Percentiles rank a stretch among this genome's conserved stretches.
Evolutionary conservation across 2,113 vertebrate species (phyloP).

Genomic region (Actinemys pallida): DNA sequence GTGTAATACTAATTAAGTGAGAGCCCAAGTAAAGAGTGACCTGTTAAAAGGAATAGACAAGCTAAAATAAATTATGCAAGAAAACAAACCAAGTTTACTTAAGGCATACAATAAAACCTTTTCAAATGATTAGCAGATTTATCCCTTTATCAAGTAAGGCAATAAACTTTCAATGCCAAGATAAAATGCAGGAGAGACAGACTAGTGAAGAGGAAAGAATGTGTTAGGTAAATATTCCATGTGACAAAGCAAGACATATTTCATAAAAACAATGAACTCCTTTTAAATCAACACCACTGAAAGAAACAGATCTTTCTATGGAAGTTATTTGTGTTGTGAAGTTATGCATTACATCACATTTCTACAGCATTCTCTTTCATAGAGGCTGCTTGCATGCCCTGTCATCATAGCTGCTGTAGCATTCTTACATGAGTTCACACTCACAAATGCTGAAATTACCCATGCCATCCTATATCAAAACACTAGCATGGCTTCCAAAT

Average conservation of each 20-base stretch:
- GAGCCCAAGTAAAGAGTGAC: constrained; percentile 53
- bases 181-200: constrained; percentile 42
- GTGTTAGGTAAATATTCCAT: constrained; percentile 44
- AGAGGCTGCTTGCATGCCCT: not conserved
- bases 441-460: constrained; percentile 26
- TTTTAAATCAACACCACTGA: constrained; percentile 34
- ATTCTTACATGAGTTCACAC: not conserved
- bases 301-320: not conserved
- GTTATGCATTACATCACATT: constrained; percentile 46
- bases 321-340: constrained; percentile 39
- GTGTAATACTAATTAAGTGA: constrained; percentile 53
- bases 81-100: constrained; percentile 48
- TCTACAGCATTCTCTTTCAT: not conserved
- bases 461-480: not conserved
- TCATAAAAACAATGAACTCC: constrained; percentile 32
- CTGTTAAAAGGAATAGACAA: constrained; percentile 35
- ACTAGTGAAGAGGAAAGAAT: not conserved
- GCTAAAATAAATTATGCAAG: constrained; percentile 61
- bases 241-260: constrained; percentile 51
- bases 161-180: constrained; percentile 51
- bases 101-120: constrained; percentile 45
- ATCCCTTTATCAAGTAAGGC: constrained; percentile 50
- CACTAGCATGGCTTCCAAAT: constrained; percentile 16
- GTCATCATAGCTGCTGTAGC: not conserved
- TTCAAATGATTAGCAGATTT: constrained; percentile 59